Base-by-base conservation (phyloP, 92 coral and sea anemone species). In the Meandrina meandrites region DNA sequence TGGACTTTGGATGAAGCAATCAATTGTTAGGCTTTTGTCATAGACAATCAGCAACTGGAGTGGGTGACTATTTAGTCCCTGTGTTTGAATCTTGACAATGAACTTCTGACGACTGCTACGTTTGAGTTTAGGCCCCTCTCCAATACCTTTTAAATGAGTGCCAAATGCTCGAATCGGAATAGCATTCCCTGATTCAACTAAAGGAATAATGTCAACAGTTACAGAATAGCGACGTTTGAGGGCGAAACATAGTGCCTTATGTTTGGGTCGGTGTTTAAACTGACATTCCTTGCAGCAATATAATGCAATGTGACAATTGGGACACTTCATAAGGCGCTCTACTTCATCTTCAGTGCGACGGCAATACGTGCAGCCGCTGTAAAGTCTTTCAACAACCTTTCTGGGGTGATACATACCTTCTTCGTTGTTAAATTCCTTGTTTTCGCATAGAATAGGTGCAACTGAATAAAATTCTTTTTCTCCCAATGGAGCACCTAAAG, bases 1-100 rank as follows among this genome's bases (percentile, higher is more conserved):
- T 2, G 95, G 95, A 42, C 92, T 93, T 60, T 94, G 94, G 8
- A 94, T 81, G 0, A 1, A 1, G 53, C 92, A 77, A 24, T 89
- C 88, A 4, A 94, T 30, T 0, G 78, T 28, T 18, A 85, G 68
- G 68, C 93, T 93, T 78, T 89, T 78, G 67, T 94, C 91, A 15
- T 89, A 88, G 15, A 66, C 60, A 28, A 80, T 37, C n/a, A 94
- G 75, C 48, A 45, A 10, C 40, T 92, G 95, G 47, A 84, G 53
- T 0, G 95, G 97, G 62, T 94, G 95, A 27, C 93, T 84, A 62
- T 94, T 94, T 0, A 81, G 81, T 31, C 36, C 8, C 1, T 12
- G 53, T 14, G 96, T 93, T 86, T 93, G 93, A 18, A 91, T 75
- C 66, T 94, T 95, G 0, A 94, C 97, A 18, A 95, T 78, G 69